These are phyloP conservation scores for Acanthococcus lagerstroemiae DNA, from an alignment of 2,888 invertebrate genomes.

Conservation along the genomic window DNA sequence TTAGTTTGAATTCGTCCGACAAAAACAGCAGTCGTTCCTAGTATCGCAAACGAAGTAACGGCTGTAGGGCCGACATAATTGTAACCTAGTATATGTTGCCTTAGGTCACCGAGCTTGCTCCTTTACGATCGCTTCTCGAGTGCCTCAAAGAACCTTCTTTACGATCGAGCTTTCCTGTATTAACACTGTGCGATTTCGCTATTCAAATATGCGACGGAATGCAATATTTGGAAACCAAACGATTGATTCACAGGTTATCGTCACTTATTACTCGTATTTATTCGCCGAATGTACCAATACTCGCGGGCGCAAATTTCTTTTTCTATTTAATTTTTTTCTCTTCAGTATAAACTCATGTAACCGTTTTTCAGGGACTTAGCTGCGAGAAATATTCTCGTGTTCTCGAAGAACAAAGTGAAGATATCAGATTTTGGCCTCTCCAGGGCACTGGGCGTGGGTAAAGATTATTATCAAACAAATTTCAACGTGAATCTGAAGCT, in stretches of 20 bases:
- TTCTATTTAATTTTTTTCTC: background rate
- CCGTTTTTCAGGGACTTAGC: slow-evolving; percentile 78
- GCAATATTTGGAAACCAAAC: slow-evolving; percentile 91
- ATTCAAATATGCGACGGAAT: slow-evolving; percentile 95
- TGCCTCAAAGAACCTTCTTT: slow-evolving; percentile 89
- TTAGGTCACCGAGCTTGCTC: slow-evolving; percentile 91
- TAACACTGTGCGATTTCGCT: slow-evolving; percentile 87
- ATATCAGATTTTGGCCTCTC: slow-evolving; percentile 97
- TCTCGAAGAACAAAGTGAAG: slow-evolving; percentile 91
- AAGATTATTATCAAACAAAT: slow-evolving; percentile 98
- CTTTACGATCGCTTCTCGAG: slow-evolving; percentile 84
- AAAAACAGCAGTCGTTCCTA: no score
- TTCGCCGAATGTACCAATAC: no score
- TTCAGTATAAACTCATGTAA: no score
- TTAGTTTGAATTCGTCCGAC: no score
- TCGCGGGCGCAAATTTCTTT: no score
- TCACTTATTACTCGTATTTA: background rate
- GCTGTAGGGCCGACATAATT: no score
- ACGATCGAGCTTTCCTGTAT: slow-evolving; percentile 81
- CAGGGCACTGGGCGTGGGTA: slow-evolving; percentile 88
- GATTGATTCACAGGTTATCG: slow-evolving; percentile 78
- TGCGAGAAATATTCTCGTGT: slow-evolving; percentile 94
- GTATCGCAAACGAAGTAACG: no score
- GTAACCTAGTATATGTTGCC: no score
- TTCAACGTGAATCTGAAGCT: slow-evolving; percentile 93